Evolutionary conservation across 2,797 vertebrate genomes (phyloP).

Genomic region (Sebastes minor): DNA sequence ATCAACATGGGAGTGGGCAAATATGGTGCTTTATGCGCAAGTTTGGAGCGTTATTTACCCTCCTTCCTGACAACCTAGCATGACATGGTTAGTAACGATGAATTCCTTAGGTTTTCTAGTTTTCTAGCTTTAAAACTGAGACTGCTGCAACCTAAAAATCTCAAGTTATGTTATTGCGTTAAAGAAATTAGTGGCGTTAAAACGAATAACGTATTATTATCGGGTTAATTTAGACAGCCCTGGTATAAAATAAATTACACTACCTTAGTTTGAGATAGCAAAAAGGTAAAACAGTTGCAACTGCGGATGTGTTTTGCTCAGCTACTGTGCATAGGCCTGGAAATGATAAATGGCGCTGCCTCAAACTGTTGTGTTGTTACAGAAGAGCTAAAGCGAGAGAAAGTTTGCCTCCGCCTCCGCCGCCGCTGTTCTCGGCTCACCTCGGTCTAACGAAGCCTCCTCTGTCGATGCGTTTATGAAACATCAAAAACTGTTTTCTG

Average conservation of each 20-base stretch:
- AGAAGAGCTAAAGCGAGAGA: conserved; percentile 2
- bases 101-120: no score
- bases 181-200: no score
- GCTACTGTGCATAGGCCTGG: background rate
- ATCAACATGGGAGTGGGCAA: rapidly evolving
- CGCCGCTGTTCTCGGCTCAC: conserved; percentile 8
- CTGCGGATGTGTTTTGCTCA: conserved; percentile 4
- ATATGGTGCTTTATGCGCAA: no score
- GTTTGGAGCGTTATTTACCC: no score
- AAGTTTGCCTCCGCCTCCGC: background rate
- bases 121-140: no score
- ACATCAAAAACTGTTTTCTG: background rate
- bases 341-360: background rate
- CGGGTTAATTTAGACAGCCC: no score
- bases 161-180: no score
- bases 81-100: no score
- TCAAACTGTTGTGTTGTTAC: conserved; percentile 7
- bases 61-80: rapidly evolving
- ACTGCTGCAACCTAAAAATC: no score
- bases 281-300: background rate
- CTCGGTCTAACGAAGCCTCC: background rate
- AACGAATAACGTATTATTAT: rapidly evolving
- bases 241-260: background rate
- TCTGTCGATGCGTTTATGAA: background rate
- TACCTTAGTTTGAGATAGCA: background rate